phyloP scores from a whole-genome alignment of 2,113 vertebrate species.

The Sylvilagus bachmani region DNA sequence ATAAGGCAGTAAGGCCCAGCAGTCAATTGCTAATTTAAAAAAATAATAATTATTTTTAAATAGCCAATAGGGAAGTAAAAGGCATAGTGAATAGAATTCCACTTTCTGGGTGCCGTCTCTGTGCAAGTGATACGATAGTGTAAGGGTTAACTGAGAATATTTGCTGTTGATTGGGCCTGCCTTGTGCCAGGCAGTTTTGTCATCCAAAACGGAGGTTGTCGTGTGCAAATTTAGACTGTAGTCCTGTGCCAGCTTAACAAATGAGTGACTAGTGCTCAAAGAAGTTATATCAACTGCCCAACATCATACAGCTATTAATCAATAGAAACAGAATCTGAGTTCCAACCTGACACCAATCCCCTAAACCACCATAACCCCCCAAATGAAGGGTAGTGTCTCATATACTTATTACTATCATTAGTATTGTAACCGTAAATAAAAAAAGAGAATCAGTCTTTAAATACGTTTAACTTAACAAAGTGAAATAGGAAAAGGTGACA shows the following conservation, averaged over 20 bases:
- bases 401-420: background rate
- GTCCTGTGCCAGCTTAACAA: background rate
- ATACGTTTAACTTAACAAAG: background rate
- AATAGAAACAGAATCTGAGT: conserved; percentile 14
- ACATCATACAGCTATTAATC: background rate
- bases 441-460: background rate
- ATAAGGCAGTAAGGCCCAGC: background rate
- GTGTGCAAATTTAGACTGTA: background rate
- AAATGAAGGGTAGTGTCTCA: background rate
- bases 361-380: background rate
- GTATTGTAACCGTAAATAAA: background rate
- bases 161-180: background rate
- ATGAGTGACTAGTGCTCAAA: background rate
- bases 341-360: background rate
- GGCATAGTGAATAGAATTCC: background rate
- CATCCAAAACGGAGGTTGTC: background rate
- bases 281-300: background rate
- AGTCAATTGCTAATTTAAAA: background rate
- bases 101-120: background rate
- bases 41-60: background rate
- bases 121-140: background rate
- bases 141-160: background rate
- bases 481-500: background rate
- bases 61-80: background rate
- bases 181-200: background rate